Conservation (phyloP, 2,888 invertebrate species). For the Microplitis deprimator region DNA sequence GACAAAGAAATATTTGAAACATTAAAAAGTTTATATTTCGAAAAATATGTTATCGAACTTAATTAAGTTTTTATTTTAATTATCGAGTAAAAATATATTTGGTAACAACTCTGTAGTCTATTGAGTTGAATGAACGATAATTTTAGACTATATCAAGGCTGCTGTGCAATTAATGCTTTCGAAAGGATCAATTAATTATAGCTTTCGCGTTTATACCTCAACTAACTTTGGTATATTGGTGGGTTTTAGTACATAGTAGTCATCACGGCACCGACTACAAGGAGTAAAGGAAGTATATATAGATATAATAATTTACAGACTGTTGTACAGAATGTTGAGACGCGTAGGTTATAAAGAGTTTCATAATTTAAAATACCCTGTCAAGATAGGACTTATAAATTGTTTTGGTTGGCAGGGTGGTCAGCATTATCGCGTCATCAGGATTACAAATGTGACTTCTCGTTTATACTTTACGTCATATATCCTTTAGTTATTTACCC, state of each 20-base stretch:
- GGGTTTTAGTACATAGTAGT: not conserved
- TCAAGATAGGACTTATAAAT: slow-evolving; percentile 64
- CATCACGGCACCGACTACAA: slow-evolving; percentile 11
- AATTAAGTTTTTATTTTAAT: slow-evolving; percentile 9
- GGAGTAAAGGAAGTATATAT: slow-evolving; percentile 28
- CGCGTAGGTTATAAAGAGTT: slow-evolving; percentile 59
- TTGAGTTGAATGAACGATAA: slow-evolving; percentile 37
- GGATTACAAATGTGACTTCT: slow-evolving; percentile 58
- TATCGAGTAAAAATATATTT: slow-evolving; percentile 5
- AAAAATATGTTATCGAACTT: not conserved
- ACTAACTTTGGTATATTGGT: slow-evolving; percentile 21
- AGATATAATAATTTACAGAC: slow-evolving; percentile 29
- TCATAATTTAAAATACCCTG: slow-evolving; percentile 63
- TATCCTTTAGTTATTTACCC: not conserved
- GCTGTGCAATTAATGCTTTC: slow-evolving; percentile 41
- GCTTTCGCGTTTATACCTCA: slow-evolving; percentile 34
- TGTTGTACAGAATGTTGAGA: slow-evolving; percentile 36
- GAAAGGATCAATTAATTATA: slow-evolving; percentile 41
- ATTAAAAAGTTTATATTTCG: not conserved
- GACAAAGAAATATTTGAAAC: not conserved
- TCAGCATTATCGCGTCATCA: slow-evolving; percentile 65
- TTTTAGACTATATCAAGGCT: slow-evolving; percentile 24
- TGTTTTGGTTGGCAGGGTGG: slow-evolving; percentile 60
- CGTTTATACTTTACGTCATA: slow-evolving; percentile 30
- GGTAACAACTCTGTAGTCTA: slow-evolving; percentile 20